Evolutionary conservation across 2,797 vertebrate genomes (phyloP).

Genomic region (Pelodytes ibericus): DNA sequence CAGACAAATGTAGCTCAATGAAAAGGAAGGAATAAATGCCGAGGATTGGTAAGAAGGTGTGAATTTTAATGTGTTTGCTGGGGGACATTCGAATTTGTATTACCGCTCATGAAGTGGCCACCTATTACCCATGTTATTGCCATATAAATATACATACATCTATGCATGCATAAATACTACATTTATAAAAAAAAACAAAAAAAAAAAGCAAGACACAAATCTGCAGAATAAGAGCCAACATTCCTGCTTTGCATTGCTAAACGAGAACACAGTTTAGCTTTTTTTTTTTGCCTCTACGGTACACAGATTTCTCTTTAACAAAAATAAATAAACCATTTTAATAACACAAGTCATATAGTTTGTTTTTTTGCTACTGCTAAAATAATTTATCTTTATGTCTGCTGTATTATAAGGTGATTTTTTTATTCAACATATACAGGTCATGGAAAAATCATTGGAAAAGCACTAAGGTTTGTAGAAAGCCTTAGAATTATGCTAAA

Average conservation of each 20-base stretch:
- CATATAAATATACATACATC: constrained; percentile 56
- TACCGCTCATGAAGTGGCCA: constrained; percentile 31
- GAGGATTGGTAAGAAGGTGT: constrained; percentile 75
- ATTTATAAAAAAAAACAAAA: constrained; percentile 51
- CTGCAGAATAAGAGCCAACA: constrained; percentile 16
- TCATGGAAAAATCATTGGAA: too few relatives aligned
- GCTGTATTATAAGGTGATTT: neutral
- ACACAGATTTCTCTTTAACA: constrained; percentile 5
- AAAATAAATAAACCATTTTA: neutral
- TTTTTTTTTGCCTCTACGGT: neutral
- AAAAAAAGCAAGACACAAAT: constrained; percentile 35
- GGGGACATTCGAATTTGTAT: constrained; percentile 65
- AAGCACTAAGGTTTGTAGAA: too few relatives aligned
- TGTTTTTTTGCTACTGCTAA: neutral
- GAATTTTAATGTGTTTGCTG: constrained; percentile 84
- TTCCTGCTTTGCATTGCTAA: constrained; percentile 41
- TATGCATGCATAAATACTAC: constrained; percentile 52
- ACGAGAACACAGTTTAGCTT: constrained; percentile 21
- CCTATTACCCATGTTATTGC: constrained; percentile 57
- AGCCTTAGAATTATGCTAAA: too few relatives aligned
- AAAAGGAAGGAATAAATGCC: constrained; percentile 86
- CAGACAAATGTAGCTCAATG: constrained; percentile 92
- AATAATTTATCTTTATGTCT: neutral
- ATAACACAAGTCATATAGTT: neutral
- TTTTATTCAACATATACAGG: too few relatives aligned